Conservation (phyloP, 2,888 invertebrate species). For the Pammene fasciana region DNA sequence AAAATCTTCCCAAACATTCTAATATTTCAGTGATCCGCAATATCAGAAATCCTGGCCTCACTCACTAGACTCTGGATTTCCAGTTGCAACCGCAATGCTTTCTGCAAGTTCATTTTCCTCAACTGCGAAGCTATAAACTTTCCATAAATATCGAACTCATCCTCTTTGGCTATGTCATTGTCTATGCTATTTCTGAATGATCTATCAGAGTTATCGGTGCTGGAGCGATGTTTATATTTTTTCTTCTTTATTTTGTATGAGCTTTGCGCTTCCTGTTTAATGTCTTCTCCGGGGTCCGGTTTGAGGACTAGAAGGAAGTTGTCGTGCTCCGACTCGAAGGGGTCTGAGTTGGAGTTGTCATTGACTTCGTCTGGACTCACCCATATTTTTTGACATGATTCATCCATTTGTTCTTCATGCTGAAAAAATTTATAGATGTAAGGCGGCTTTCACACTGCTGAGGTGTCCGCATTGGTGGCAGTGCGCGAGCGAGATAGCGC, state of each 20-base stretch:
- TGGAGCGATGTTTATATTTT: constrained; percentile 58
- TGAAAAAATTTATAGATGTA: neutral
- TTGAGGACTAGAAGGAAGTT: constrained; percentile 51
- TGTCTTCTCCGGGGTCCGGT: constrained; percentile 52
- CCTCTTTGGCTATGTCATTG: constrained; percentile 57
- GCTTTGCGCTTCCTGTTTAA: constrained; percentile 25
- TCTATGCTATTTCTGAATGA: constrained; percentile 54
- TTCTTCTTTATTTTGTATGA: constrained; percentile 56
- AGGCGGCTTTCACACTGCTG: no score
- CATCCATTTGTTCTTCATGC: constrained; percentile 26
- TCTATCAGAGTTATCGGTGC: constrained; percentile 58
- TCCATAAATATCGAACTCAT: constrained; percentile 78
- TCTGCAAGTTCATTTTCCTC: constrained; percentile 69
- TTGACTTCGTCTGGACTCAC: constrained; percentile 44
- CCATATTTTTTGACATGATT: constrained; percentile 38
- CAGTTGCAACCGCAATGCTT: constrained; percentile 69
- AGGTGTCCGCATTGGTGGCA: no score
- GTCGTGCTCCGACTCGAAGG: constrained; percentile 30
- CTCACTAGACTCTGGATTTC: constrained; percentile 72
- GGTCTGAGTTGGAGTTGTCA: constrained; percentile 29
- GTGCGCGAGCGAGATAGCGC: no score
- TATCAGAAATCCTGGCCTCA: constrained; percentile 68
- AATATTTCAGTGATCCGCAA: constrained; percentile 45
- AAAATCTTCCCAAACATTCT: neutral
- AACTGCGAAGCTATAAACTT: constrained; percentile 75